phyloP scores from a whole-genome alignment of 2,797 vertebrate genomes.

The Cyclopterus lumpus region DNA sequence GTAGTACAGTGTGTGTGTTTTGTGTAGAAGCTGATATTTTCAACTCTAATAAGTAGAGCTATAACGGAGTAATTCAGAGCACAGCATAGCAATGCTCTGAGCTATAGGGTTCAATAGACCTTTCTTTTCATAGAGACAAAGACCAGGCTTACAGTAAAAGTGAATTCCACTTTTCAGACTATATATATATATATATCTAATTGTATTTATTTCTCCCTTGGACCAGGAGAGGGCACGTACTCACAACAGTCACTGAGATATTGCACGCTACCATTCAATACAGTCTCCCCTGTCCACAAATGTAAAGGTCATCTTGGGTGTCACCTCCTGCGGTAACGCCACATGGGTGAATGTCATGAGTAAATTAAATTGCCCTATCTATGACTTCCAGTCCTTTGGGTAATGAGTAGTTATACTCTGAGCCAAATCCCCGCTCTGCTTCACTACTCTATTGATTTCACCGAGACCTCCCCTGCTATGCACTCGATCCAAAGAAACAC shows the following conservation, averaged over 20 bases:
- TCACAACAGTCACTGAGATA: conserved; percentile 58
- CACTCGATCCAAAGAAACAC: conserved; percentile 66
- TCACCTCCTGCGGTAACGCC: conserved; percentile 62
- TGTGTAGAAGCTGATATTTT: conserved; percentile 20
- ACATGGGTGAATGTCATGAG: conserved; percentile 79
- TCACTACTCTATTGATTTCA: conserved; percentile 80
- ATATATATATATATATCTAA: not conserved
- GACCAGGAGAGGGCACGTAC: conserved; percentile 37
- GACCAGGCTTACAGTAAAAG: conserved; percentile 40
- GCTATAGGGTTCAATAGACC: conserved; percentile 56
- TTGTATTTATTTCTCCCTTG: conserved; percentile 20
- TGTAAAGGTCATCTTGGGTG: conserved; percentile 78
- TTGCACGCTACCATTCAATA: conserved; percentile 55
- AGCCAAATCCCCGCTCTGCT: conserved; percentile 78
- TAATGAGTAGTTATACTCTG: conserved; percentile 76
- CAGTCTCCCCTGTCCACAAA: conserved; percentile 68
- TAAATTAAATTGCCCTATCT: conserved; percentile 84
- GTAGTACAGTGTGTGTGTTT: not conserved
- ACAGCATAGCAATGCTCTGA: conserved; percentile 48
- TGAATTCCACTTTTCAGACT: conserved; percentile 60
- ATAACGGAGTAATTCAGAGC: conserved; percentile 39
- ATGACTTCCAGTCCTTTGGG: conserved; percentile 79
- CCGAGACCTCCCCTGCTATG: conserved; percentile 67
- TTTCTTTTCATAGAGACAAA: conserved; percentile 42
- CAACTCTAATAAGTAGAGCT: conserved; percentile 12